Base-by-base conservation (phyloP, 2,888 invertebrate genomes). In the Phymatocera aterrima region DNA sequence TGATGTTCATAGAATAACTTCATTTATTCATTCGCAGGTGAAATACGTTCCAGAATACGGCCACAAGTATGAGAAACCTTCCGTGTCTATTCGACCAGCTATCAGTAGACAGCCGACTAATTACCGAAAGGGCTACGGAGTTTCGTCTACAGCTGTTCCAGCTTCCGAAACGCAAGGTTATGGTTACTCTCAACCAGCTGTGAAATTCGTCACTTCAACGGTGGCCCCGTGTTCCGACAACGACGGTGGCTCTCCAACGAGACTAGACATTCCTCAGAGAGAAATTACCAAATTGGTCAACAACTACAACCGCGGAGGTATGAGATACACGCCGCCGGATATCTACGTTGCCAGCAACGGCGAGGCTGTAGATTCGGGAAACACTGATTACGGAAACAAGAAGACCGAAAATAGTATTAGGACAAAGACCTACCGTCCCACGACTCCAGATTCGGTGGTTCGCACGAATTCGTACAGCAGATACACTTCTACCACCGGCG, bases 321-420 rank as follows among this genome's bases (percentile, higher is more conserved):
- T 84, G 0, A 88, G 83, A 78, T 88, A 86, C 31, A 84, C 84
- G 21, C 83, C 88, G 18, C 83, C 89, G n/a, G 83, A 54, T 12
- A 21, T 46, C 1, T 85, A 85, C 70, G 85, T 54, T 18, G 77
- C n/a, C n/a, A n/a, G n/a, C n/a, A n/a, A n/a, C n/a, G n/a, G n/a
- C n/a, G n/a, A n/a, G n/a, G n/a, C 61, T 21, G 48, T 10, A 37
- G n/a, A 31, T 28, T 31, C 48, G 8, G 72, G 28, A 54, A 6
- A 51, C 34, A 21, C 3, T 3, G 60, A 1, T 43, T 77, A 46
- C n/a, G 75, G 75, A 24, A 34, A 28, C 60, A 75, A 75, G 40
- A n/a, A 48, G 1, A 57, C 75, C 1, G 75, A 64, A 2, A 77
- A 43, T 12, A 72, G 75, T 48, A 48, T 60, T 2, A 51, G 77